These are phyloP conservation scores for Vidua chalybeata DNA, from an alignment of 2,113 vertebrate genomes.

Conservation along the genomic window DNA sequence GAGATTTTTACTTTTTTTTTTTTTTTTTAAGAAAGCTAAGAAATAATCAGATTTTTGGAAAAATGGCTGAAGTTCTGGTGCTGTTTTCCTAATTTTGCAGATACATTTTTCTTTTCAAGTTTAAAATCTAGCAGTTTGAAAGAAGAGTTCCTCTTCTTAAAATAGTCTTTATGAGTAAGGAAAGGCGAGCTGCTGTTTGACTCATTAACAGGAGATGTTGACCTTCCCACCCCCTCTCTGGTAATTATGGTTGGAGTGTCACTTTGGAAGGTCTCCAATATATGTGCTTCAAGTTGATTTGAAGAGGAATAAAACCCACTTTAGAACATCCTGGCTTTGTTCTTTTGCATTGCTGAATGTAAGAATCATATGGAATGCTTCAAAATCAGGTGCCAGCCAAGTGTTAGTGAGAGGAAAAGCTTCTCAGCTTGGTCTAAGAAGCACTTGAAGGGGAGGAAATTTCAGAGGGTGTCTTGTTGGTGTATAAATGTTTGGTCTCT, in stretches of 20 bases:
- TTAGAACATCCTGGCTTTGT: not conserved
- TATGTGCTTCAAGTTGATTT: not conserved
- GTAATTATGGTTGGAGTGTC: not conserved
- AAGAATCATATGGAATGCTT: not conserved
- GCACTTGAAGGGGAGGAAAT: not conserved
- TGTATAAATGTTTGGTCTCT: not conserved
- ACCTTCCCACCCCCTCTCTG: constrained; percentile 4
- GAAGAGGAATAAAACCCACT: not conserved
- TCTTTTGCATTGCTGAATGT: not conserved
- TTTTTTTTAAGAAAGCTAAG: not conserved
- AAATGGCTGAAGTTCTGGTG: not conserved
- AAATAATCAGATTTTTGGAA: not conserved
- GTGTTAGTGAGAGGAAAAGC: not conserved
- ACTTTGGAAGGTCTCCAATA: not conserved
- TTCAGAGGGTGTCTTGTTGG: not conserved
- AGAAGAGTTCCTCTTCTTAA: not conserved
- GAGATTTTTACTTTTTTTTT: not conserved
- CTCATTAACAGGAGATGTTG: constrained; percentile 34
- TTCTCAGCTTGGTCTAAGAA: not conserved
- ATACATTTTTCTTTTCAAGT: not conserved
- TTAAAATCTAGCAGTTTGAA: not conserved
- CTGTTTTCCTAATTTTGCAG: not conserved
- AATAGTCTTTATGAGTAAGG: constrained; percentile 15
- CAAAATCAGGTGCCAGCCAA: not conserved
- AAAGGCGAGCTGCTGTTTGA: not conserved